Base-by-base conservation (phyloP, 2,113 vertebrate genomes). In the Calyptomena viridis region DNA sequence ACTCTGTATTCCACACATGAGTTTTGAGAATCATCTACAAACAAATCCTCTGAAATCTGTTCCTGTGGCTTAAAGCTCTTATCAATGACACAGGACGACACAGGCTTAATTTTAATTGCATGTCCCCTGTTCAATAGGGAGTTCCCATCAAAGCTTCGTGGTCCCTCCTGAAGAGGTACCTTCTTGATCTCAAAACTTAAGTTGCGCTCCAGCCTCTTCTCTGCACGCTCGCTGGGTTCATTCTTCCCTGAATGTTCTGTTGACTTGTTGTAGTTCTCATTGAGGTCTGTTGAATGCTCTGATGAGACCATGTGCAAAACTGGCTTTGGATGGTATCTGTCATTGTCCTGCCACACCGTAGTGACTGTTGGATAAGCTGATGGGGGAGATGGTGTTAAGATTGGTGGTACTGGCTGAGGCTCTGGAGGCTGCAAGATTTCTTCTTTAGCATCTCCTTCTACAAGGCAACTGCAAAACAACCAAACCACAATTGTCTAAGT, bases 361-460 rank as follows among this genome's bases (percentile, higher is more conserved):
- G 99, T 99, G 90, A 99, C 99, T 4, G 99, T 99, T 66, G 99
- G 99, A 93, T 99, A 99, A 58, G 99, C 99, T 22, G 99, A 99
- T 1, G 99, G 99, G 5, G 99, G 99, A 50, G 99, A 99, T 3
- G 99, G 99, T 16, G 99, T 99, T 92, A 99, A 98, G 93, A 99
- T 99, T 33, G 99, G 99, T 9, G 99, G 99, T 9, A 99, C 99
- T 1, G 99, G 99, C 74, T 98, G 99, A 82, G 99, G 99, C 95
- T 99, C 99, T 2, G 99, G 99, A 59, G 99, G 99, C 97, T 99
- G 99, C 56, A 99, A 97, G 75, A 99, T 99, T 98, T 99, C 99
- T 98, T 99, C 99, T 93, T 99, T 99, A 42, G 99, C 99, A 1
- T 99, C 99, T 30, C 99, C 99, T 98, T 99, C 99, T 63, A 98